Base-by-base conservation (phyloP, 2,113 vertebrate species). In the Lophochroa leadbeateri region DNA sequence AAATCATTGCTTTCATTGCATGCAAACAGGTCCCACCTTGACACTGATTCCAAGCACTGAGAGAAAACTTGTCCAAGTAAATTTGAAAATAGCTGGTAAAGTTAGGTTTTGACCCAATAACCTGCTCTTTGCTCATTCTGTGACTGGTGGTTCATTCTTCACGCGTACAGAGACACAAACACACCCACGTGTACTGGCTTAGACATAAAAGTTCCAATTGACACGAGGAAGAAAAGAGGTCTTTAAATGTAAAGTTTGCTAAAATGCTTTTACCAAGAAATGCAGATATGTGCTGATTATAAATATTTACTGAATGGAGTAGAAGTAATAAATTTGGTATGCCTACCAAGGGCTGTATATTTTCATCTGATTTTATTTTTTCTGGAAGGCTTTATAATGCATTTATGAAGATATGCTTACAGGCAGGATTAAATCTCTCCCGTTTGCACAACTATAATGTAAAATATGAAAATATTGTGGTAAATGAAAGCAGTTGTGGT, bases 281-380 rank as follows among this genome's bases (percentile, higher is more conserved):
- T 46, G 4, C 5, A 78, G 93, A 89, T 67, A 25, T 60, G 29
- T 75, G 43, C 31, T 41, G 67, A 81, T 68, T 86, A 86, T 93
- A 96, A 93, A 84, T 58, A 86, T 43, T 94, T 85, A 82, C 77
- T 74, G 77, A 95, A 92, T 79, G 43, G 61, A 61, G 61, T 58
- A 92, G 49, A 83, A 90, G 81, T 86, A 86, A 95, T 95, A 96
- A 95, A 97, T 94, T 58, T 94, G 6, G 87, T 86, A 70, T 90
- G 74, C 49, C 78, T 95, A 93, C 70, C 55, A 92, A 96, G 50
- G 64, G 82, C 70, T 83, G 70, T 91, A 95, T 96, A 93, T 92
- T 95, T 91, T 72, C 43, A 50, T 75, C 71, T 83, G 88, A 91
- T 95, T 97, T 97, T 95, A 82, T 83, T 90, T 15, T 96, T 95